Conservation (phyloP, 64 coral and sea anemone genomes). For the Montipora capricornis region DNA sequence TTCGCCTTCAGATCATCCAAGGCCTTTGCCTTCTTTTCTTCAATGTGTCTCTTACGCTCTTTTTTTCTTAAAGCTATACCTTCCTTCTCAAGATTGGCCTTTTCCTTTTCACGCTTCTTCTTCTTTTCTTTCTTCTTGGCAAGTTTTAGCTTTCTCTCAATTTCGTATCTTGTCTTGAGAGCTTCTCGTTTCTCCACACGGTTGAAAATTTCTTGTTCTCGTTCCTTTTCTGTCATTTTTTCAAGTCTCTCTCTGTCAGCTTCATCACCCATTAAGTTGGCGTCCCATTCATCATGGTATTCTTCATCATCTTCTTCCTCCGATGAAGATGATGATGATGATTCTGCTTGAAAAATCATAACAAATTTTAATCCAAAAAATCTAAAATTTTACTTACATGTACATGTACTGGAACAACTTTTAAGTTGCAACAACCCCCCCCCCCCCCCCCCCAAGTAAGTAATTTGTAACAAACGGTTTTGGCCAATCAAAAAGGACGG, state of each 20-base stretch:
- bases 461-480: too few species aligned
- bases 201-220: conserved; percentile 96
- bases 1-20: conserved; percentile 92
- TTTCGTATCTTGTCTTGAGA: conserved; percentile 97
- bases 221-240: conserved; percentile 98
- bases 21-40: conserved; percentile 97
- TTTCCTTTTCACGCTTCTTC: conserved; percentile 82
- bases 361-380: background rate
- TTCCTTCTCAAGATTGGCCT: conserved; percentile 74
- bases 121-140: conserved; percentile 99
- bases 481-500: too few species aligned
- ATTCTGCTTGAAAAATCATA: conserved; percentile 18
- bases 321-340: conserved; percentile 88
- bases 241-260: conserved; percentile 93
- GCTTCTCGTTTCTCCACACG: conserved; percentile 96
- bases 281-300: conserved; percentile 97
- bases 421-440: background rate
- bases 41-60: conserved; percentile 90
- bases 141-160: conserved; percentile 85
- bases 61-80: conserved; percentile 95
- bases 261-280: conserved; percentile 94
- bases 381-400: too few species aligned
- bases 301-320: conserved; percentile 95
- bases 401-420: too few species aligned
- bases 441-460: background rate